These are phyloP conservation scores for Notothenia rossii DNA, from an alignment of 2,113 vertebrate genomes.

Conservation along the genomic window DNA sequence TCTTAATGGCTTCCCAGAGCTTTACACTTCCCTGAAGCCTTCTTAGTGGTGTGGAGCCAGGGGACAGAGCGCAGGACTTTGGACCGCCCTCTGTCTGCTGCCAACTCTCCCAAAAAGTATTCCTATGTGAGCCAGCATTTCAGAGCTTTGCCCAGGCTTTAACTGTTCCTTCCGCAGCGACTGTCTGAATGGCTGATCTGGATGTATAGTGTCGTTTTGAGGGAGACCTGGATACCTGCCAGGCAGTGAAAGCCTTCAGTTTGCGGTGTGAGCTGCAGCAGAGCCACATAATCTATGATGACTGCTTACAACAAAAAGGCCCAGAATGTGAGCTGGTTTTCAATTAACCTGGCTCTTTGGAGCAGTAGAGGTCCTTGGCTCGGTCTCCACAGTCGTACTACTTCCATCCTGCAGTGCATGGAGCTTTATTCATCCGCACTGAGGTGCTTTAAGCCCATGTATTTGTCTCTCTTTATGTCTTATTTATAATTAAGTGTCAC, in stretches of 20 bases:
- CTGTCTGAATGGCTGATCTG: conserved; percentile 10
- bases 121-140: conserved; percentile 45
- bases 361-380: conserved; percentile 22
- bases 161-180: conserved; percentile 18
- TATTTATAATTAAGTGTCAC: conserved; percentile 67
- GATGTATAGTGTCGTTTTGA: conserved; percentile 28
- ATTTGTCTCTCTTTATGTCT: conserved; percentile 50
- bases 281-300: conserved; percentile 23
- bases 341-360: conserved; percentile 55
- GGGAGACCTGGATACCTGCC: conserved; percentile 24
- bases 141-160: conserved; percentile 15
- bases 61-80: conserved; percentile 28
- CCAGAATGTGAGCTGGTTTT: conserved; percentile 70
- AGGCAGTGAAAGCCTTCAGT: conserved; percentile 13
- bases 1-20: conserved; percentile 38
- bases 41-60: conserved; percentile 34
- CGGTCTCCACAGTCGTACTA: conserved; percentile 7
- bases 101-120: not conserved
- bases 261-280: conserved; percentile 14
- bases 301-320: conserved; percentile 41
- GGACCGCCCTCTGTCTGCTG: conserved; percentile 4
- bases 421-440: conserved; percentile 23
- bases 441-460: conserved; percentile 14
- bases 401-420: not conserved
- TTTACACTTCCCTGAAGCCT: conserved; percentile 28